Evolutionary conservation across 2,113 vertebrate genomes (phyloP).

Genomic region (Pyrgilauda ruficollis): DNA sequence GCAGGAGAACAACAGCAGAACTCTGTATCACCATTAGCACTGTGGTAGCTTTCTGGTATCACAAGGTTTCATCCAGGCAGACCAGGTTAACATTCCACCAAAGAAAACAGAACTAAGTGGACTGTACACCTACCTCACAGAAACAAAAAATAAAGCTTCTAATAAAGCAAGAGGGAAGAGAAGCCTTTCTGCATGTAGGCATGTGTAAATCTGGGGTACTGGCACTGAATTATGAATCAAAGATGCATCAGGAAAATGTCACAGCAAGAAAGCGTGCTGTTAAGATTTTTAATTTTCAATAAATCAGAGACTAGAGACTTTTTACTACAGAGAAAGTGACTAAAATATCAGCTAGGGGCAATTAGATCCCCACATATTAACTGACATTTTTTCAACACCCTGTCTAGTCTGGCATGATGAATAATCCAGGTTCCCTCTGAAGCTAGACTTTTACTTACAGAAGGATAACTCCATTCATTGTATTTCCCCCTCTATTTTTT

Average conservation of each 20-base stretch:
- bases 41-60: fast-evolving
- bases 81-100: not conserved
- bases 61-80: not conserved
- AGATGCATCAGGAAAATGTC: not conserved
- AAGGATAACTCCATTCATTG: not conserved
- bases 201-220: not conserved
- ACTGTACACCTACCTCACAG: not conserved
- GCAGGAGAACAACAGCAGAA: not conserved
- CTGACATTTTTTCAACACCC: not conserved
- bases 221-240: not conserved
- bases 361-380: not conserved
- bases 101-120: not conserved
- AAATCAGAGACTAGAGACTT: not conserved
- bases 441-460: not conserved
- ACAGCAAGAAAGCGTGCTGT: not conserved
- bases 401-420: not conserved
- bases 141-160: not conserved
- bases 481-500: not conserved
- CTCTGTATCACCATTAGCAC: not conserved
- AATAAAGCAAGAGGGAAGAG: not conserved
- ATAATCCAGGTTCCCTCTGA: not conserved
- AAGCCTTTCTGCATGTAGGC: not conserved
- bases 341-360: not conserved
- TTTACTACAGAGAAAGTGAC: not conserved
- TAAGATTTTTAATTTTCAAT: not conserved